Evolutionary conservation across 1,140 invertebrate genomes (phyloP).

Genomic region (Augochlora pura): DNA sequence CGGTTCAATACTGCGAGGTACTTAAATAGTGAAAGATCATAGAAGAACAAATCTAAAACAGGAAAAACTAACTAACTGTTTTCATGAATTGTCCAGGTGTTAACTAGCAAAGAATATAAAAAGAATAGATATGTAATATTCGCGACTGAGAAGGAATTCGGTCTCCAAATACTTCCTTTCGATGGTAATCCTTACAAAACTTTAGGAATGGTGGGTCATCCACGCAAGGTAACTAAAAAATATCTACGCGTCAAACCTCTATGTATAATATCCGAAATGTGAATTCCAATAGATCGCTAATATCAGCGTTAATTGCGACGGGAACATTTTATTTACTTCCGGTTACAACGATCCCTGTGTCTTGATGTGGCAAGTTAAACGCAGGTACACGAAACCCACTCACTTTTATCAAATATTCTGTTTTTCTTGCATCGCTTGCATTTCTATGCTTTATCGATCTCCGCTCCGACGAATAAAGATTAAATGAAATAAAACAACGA

Average conservation of each 20-base stretch:
- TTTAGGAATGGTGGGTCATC: constrained; percentile 84
- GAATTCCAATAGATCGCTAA: too few species aligned
- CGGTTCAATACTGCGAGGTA: constrained; percentile 82
- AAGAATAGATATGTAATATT: constrained; percentile 82
- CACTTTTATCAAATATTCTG: neutral
- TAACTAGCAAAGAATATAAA: constrained; percentile 65
- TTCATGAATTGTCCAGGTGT: constrained; percentile 50
- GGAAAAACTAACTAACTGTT: neutral
- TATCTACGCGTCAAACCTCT: neutral
- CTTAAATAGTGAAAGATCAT: neutral
- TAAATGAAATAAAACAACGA: too few species aligned
- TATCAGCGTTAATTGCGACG: constrained; percentile 66
- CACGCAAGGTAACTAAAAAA: constrained; percentile 78
- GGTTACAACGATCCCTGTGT: constrained; percentile 81
- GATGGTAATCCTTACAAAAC: constrained; percentile 88
- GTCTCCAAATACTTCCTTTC: constrained; percentile 84
- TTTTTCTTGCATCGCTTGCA: too few species aligned
- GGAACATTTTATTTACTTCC: constrained; percentile 82
- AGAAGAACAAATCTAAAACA: neutral
- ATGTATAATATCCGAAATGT: neutral
- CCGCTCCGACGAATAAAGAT: too few species aligned
- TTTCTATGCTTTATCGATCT: too few species aligned
- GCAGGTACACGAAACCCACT: constrained; percentile 72
- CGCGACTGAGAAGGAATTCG: constrained; percentile 84
- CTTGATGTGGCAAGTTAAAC: constrained; percentile 83